Evolutionary conservation across 2,797 vertebrate species (phyloP).

Genomic region (Manis crassicaudata): DNA sequence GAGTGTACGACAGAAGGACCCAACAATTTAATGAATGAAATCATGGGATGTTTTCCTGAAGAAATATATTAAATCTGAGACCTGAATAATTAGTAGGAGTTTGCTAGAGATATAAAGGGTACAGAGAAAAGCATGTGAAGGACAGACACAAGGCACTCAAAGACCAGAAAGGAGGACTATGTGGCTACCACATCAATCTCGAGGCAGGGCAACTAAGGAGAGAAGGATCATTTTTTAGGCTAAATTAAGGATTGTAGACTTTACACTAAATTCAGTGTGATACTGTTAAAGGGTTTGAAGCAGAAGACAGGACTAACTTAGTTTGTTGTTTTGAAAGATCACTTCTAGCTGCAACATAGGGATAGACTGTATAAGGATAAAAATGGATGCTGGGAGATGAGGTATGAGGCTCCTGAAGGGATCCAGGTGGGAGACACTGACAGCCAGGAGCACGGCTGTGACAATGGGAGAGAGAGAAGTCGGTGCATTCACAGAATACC

Average conservation of each 20-base stretch:
- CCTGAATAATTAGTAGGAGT: background rate
- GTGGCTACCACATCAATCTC: background rate
- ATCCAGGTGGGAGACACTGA: background rate
- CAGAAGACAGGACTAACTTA: background rate
- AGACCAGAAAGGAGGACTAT: background rate
- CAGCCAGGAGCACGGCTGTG: too few species aligned
- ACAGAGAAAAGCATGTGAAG: background rate
- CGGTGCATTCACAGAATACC: background rate
- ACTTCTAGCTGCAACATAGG: background rate
- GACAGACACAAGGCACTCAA: background rate
- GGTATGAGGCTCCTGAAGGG: background rate
- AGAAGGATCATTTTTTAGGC: background rate
- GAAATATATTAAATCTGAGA: background rate
- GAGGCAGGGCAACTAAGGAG: background rate
- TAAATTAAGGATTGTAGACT: background rate
- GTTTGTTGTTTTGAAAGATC: background rate
- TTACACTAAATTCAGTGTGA: background rate
- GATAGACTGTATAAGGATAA: background rate
- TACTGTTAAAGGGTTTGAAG: background rate
- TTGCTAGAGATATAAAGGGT: background rate
- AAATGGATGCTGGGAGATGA: background rate
- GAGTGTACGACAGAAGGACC: background rate
- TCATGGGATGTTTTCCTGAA: background rate
- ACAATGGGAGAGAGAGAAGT: background rate
- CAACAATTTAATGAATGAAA: background rate